Percentiles rank a stretch among this genome's conserved stretches.
phyloP scores from a whole-genome alignment of 2,797 vertebrate species.

The Pachyuromys duprasi region DNA sequence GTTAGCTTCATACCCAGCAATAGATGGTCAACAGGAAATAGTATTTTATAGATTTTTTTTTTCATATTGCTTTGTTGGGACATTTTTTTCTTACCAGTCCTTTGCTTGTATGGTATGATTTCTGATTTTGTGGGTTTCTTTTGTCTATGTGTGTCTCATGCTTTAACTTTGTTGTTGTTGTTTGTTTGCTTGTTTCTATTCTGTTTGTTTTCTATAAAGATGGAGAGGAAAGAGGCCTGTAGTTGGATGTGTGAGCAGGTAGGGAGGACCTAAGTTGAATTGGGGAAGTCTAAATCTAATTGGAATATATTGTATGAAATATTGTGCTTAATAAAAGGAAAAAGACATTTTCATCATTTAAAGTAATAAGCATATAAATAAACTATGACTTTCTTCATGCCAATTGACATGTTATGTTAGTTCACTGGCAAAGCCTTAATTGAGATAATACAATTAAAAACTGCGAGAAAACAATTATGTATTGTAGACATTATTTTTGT shows the following conservation, averaged over 20 bases:
- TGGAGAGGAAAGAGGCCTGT: neutral
- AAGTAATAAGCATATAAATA: neutral
- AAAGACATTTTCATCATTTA: neutral
- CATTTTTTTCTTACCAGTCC: neutral
- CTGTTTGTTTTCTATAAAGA: neutral
- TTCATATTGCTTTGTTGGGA: neutral
- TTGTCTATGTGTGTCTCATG: neutral
- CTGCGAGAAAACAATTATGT: slow-evolving; percentile 55
- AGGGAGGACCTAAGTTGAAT: neutral
- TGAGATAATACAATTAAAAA: slow-evolving; percentile 8
- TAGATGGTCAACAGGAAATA: neutral
- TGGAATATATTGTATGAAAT: neutral
- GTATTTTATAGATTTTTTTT: neutral
- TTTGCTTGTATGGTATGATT: neutral
- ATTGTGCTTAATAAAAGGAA: neutral
- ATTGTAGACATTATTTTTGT: slow-evolving; percentile 77
- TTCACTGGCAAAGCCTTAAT: neutral
- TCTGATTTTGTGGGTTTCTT: neutral
- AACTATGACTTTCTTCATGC: neutral
- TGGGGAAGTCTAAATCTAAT: neutral
- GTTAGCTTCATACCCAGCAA: too few species aligned
- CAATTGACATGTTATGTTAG: neutral
- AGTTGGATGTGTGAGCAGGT: too few species aligned
- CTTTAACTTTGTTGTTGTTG: neutral
- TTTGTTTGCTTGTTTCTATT: neutral